These are phyloP conservation scores for Bombyx mandarina DNA, from an alignment of 1,140 invertebrate species.

Conservation along the genomic window DNA sequence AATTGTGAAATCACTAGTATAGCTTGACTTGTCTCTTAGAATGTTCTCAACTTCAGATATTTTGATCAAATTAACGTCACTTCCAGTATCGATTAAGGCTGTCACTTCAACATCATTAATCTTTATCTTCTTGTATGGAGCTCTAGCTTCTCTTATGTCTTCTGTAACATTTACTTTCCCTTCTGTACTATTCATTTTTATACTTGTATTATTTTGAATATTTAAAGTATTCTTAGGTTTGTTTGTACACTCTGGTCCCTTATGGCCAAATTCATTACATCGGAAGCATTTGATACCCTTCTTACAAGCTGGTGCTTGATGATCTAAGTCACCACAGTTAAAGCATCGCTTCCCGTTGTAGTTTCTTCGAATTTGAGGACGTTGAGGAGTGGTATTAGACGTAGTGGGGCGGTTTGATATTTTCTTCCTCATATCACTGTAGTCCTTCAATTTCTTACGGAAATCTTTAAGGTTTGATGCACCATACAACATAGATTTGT, in stretches of 20 bases:
- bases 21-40: no score
- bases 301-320: constrained; percentile 7
- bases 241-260: constrained; percentile 10
- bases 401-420: constrained; percentile 4
- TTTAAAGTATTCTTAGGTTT: constrained; percentile 8
- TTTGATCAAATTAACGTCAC: no score
- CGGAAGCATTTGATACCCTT: constrained; percentile 12
- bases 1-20: constrained; percentile 9
- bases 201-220: constrained; percentile 10
- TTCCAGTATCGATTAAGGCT: no score
- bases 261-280: constrained; percentile 18
- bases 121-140: constrained; percentile 12
- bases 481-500: constrained; percentile 40
- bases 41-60: no score
- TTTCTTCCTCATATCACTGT: constrained; percentile 22
- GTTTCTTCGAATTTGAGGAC: not conserved
- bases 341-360: constrained; percentile 9
- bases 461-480: constrained; percentile 28
- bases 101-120: constrained; percentile 6
- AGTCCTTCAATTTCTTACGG: constrained; percentile 26
- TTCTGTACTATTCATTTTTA: no score
- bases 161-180: no score
- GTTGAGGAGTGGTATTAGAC: not conserved
- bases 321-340: constrained; percentile 16
- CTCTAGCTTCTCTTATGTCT: no score